Conservation (phyloP, 2,797 vertebrate genomes). For the Sus cebifrons region DNA sequence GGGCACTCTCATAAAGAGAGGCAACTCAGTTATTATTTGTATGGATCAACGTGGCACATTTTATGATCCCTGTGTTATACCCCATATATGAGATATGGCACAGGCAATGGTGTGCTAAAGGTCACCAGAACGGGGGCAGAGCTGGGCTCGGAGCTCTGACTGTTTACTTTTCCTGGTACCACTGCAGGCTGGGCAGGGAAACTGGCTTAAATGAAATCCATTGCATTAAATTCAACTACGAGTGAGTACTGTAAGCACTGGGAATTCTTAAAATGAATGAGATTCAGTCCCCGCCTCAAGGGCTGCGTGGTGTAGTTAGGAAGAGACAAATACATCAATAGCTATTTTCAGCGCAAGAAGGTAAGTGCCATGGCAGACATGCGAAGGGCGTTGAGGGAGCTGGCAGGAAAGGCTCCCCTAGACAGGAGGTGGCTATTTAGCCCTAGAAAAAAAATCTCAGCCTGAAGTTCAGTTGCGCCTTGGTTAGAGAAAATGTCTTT, state of each 20-base stretch:
- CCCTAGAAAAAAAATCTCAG: background rate
- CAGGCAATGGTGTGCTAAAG: conserved; percentile 22
- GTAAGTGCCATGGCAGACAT: background rate
- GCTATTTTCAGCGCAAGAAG: background rate
- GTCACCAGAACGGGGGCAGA: background rate
- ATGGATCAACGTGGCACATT: background rate
- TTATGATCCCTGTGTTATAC: conserved; percentile 31
- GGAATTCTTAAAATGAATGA: background rate
- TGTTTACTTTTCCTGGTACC: background rate
- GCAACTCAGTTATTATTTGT: conserved; percentile 2
- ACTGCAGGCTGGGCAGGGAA: background rate
- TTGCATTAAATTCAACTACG: background rate
- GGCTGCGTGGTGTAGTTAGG: background rate
- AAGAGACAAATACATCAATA: background rate
- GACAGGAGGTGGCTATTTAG: background rate
- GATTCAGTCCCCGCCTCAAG: background rate
- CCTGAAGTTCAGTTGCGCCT: background rate
- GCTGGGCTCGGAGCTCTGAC: conserved; percentile 35
- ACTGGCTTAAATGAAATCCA: background rate
- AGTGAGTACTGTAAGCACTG: background rate
- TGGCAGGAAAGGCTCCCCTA: background rate
- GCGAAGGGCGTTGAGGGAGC: background rate
- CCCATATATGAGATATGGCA: background rate
- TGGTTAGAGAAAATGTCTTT: background rate
- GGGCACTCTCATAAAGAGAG: background rate